Evolutionary conservation across 2,113 vertebrate genomes (phyloP), one percentile per base, ranked within the genome.

Genomic region (Pelusios castaneus): DNA sequence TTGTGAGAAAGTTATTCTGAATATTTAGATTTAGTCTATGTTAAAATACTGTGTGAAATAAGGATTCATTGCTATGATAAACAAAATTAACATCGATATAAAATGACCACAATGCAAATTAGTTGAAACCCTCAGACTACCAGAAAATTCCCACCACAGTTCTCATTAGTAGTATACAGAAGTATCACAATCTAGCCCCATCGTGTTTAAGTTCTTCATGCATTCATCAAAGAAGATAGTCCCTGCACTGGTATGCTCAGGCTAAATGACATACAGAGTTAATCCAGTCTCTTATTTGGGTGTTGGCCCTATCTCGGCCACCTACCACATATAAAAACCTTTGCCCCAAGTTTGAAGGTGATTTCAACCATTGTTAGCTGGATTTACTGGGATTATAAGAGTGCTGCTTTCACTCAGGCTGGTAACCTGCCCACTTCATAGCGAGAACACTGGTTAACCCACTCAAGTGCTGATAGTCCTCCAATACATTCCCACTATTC

Each of bases 341-440:
- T 19, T 73, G 38, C 41, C 38, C 22, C 10, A 41, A 24, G 19
- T 38, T 24, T 73, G 67, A 19, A 38, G 22, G 21, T 41, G 10
- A 10, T 73, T 73, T 73, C 67, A 73, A 41, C 19, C 5, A 9
- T 5, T 21, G 21, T 5, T 73, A 73, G 34, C n/a, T 24, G 38
- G 19, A 9, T 73, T 73, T 38, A 41, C 67, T 73, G 67, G 38
- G 19, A 10, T 10, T n/a, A 73, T 34, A 91, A 84, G 73, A 41
- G 63, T 49, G 78, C 10, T 56, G 58, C 9, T 0, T 73, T 73
- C 82, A 49, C 34, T 21, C 78, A 41, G 5, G 89, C 5, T 55
- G 12, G 27, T 38, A 0, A 73, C 0, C 58, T 78, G 24, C 60
- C 34, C 52, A 25, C 79, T 27, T 11, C 31, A 27, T 3, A 8